Conservation (phyloP, 1,140 invertebrate species). For the Meloidogyne chitwoodi region DNA sequence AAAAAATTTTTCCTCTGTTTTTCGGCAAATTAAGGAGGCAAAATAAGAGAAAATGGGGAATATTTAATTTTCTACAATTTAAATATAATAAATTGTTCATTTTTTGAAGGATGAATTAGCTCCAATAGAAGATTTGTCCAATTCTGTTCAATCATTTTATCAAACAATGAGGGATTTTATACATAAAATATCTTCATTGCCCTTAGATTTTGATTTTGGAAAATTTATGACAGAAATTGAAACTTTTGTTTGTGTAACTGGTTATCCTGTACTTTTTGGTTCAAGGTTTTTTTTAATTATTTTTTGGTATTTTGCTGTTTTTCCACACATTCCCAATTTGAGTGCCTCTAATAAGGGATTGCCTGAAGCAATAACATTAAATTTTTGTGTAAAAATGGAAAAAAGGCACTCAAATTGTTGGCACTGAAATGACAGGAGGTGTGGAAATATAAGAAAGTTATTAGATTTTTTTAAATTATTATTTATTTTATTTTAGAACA, state of each 20-base stretch:
- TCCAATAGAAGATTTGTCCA: slow-evolving; percentile 79
- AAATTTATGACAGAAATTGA: slow-evolving; percentile 49
- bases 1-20: too few species aligned
- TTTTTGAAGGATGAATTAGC: slow-evolving; percentile 50
- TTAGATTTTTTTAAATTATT: not conserved
- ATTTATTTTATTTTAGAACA: slow-evolving; percentile 29
- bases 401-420: too few species aligned
- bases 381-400: too few species aligned
- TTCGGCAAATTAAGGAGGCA: too few species aligned
- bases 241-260: slow-evolving; percentile 47
- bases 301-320: not conserved
- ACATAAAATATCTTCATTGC: slow-evolving; percentile 10
- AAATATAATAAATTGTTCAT: too few species aligned
- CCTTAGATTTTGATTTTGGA: not conserved
- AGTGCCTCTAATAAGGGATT: too few species aligned
- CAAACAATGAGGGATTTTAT: slow-evolving; percentile 69
- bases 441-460: too few species aligned
- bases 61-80: not conserved
- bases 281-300: slow-evolving; percentile 27
- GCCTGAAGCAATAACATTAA: too few species aligned
- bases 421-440: too few species aligned
- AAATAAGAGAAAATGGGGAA: too few species aligned
- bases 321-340: too few species aligned
- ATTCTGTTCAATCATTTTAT: slow-evolving; percentile 85
- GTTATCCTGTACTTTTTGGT: slow-evolving; percentile 49